Percentiles rank a stretch among this genome's conserved stretches.
Conservation (phyloP, 1,140 invertebrate species). For the Sitobion miscanthi region DNA sequence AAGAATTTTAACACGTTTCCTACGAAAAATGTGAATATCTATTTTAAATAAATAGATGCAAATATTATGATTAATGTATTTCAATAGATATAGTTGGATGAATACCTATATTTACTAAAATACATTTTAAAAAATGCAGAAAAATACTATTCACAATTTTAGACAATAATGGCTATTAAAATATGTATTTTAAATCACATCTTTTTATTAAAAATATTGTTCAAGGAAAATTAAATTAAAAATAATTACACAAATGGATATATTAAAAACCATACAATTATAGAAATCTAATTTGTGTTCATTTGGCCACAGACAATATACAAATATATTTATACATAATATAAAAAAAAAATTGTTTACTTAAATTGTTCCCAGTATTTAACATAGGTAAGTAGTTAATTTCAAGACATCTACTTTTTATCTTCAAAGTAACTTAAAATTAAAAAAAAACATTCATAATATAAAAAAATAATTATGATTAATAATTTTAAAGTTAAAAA, state of each 20-base stretch:
- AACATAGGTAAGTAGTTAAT: slow-evolving; percentile 41
- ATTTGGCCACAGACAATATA: slow-evolving; percentile 29
- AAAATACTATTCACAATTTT: neutral
- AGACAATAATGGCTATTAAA: neutral
- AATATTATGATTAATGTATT: neutral
- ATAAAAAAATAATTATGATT: neutral
- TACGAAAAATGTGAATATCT: neutral
- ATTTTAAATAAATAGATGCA: neutral
- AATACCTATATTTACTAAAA: neutral
- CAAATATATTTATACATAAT: neutral
- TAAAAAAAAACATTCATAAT: neutral
- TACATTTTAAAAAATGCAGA: neutral
- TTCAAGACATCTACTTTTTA: neutral
- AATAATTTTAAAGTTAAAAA: slow-evolving; percentile 18
- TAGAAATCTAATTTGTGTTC: slow-evolving; percentile 11
- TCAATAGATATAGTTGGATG: neutral
- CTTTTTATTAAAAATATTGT: slow-evolving; percentile 22
- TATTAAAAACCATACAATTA: neutral
- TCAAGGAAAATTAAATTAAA: slow-evolving; percentile 26
- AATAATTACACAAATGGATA: neutral
- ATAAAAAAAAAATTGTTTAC: neutral
- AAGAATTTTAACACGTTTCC: neutral
- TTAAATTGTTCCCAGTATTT: slow-evolving; percentile 3
- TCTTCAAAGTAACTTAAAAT: neutral
- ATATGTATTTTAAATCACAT: slow-evolving; percentile 33